A percentile compares a stretch with the other conserved stretches of the same genome.
Conservation (phyloP, 2,888 invertebrate genomes). For the Parnassius glacialis region DNA sequence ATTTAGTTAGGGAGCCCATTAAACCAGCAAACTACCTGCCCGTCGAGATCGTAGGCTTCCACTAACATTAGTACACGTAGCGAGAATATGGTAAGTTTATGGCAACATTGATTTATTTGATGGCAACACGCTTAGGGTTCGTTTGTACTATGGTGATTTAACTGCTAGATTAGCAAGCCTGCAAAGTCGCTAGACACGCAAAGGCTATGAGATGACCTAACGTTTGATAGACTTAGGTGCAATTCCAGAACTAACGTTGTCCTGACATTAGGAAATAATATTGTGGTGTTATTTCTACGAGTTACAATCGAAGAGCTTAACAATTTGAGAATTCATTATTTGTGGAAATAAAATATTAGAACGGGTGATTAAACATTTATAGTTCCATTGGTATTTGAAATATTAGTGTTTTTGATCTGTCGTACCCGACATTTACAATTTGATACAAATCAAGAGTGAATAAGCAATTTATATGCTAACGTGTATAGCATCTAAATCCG, state of each 20-base stretch:
- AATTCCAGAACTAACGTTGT: conserved; percentile 15
- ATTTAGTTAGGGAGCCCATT: conserved; percentile 1
- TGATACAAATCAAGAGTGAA: no score
- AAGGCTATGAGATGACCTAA: conserved; percentile 23
- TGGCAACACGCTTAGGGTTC: conserved; percentile 25
- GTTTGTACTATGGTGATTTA: conserved; percentile 26
- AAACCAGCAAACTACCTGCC: conserved; percentile 5
- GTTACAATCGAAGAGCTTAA: not conserved
- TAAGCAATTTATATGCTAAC: no score
- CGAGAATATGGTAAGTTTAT: conserved; percentile 26
- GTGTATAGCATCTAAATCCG: no score
- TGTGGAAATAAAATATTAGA: no score
- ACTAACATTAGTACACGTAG: conserved; percentile 12
- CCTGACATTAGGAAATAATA: conserved; percentile 10
- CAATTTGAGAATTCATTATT: no score
- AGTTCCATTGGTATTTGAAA: no score
- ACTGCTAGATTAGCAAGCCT: conserved; percentile 14
- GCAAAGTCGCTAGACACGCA: conserved; percentile 23
- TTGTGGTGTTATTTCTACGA: conserved; percentile 3
- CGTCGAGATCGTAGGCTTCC: conserved; percentile 5
- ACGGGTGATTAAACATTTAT: no score
- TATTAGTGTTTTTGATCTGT: no score
- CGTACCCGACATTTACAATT: no score
- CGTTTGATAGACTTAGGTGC: conserved; percentile 22
- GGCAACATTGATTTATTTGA: conserved; percentile 25